A percentile compares a stretch with the other conserved stretches of the same genome.
Conservation (phyloP, 2,113 vertebrate species). For the Mixornis gularis region DNA sequence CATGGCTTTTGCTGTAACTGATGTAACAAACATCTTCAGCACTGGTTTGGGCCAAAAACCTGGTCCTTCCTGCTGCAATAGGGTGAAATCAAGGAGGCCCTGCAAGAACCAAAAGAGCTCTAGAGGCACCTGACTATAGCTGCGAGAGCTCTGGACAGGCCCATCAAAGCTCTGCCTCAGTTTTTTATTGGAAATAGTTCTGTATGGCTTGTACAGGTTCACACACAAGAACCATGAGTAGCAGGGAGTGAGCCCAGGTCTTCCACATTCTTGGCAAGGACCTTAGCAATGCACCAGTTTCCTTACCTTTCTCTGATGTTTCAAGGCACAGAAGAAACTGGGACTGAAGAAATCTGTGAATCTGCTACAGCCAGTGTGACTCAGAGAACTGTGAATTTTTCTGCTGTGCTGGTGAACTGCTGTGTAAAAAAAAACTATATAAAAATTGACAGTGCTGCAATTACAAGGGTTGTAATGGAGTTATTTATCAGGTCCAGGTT, state of each 20-base stretch:
- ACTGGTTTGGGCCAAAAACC: not conserved
- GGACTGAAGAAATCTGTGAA: not conserved
- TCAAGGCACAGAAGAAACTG: not conserved
- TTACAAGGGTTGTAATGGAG: not conserved
- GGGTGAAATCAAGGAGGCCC: not conserved
- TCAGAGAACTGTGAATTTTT: not conserved
- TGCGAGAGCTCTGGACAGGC: rapidly evolving
- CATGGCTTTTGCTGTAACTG: not conserved
- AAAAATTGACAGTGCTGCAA: not conserved
- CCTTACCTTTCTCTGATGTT: not conserved
- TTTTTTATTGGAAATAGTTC: not conserved
- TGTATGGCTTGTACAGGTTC: not conserved
- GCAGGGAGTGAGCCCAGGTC: not conserved
- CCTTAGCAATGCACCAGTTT: not conserved
- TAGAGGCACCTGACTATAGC: not conserved
- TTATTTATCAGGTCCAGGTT: not conserved
- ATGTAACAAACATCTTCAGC: not conserved
- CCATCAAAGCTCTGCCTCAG: not conserved
- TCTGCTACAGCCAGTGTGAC: not conserved
- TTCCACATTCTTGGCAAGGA: not conserved
- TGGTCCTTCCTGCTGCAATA: not conserved
- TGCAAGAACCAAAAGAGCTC: not conserved
- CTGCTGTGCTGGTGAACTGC: not conserved
- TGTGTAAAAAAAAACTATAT: not conserved
- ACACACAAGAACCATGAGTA: rapidly evolving